Evolutionary conservation across 2,797 vertebrate genomes (phyloP), one percentile per base, ranked within the genome.

Genomic region (Artibeus jamaicensis): DNA sequence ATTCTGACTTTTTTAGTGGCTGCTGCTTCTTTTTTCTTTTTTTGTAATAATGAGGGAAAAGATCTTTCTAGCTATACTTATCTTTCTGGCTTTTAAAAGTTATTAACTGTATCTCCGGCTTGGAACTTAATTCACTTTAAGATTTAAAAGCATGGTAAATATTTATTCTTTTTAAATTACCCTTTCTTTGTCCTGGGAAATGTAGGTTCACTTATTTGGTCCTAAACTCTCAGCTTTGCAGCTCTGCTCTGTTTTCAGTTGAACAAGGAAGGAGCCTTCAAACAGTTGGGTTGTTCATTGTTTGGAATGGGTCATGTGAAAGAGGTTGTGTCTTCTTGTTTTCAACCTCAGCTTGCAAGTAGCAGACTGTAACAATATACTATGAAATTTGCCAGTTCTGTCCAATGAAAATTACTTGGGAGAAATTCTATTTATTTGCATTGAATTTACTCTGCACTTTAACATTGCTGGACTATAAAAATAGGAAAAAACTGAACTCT

Each of bases 11-110:
- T 93, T 97, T 94, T 87, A 57, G 62, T 97, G 85, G 24, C 76
- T 96, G 79, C 93, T 50, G 11, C 79, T 97, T 91, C 62, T 90
- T 97, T 81, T 86, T 62, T 73, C 67, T 86, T 55, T 65, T 74
- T 83, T 18, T 89, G 77, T 71, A 93, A 87, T 26, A 73, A 53
- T 59, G 76, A 53, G 14, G 34, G 29, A 97, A 97, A 82, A 97
- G 95, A 97, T 68, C 89, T 97, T 95, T 97, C 92, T 98, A 67
- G 86, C 48, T n/a, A 46, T 91, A 42, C 50, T 44, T 91, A 26
- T 96, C 48, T 97, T 97, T 76, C 95, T 97, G 96, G 71, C 97
- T 88, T 90, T 92, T 95, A 86, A n/a, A 73, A 76, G 39, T 78
- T 67, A 74, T 84, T 89, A 91, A 84, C 76, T 91, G 3, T 79